Evolutionary conservation across 2,888 invertebrate genomes (phyloP).

Genomic region (Tortrix viridana): DNA sequence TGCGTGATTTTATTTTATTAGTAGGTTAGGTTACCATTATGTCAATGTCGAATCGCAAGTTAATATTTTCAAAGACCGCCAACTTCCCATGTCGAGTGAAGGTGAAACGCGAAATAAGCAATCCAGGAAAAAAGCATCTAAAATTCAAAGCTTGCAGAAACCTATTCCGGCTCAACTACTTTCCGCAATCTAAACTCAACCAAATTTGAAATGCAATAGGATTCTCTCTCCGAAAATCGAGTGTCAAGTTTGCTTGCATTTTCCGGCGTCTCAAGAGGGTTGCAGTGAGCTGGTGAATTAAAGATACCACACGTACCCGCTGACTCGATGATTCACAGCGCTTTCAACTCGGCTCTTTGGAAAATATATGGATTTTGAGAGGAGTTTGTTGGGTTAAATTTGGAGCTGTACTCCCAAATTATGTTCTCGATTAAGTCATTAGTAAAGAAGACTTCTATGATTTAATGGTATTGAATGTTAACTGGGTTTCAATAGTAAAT

Average conservation of each 20-base stretch:
- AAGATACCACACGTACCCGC: conserved; percentile 44
- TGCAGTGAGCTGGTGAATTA: conserved; percentile 45
- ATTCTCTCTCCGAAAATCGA: conserved; percentile 8
- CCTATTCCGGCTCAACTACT: neutral
- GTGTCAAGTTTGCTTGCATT: conserved; percentile 16
- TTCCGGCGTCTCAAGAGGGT: conserved; percentile 8
- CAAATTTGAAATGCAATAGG: conserved; percentile 4
- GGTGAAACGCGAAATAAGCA: neutral
- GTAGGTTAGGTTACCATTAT: too few species aligned
- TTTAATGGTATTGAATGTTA: too few species aligned
- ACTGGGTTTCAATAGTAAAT: too few species aligned
- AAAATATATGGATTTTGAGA: neutral
- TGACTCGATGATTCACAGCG: conserved; percentile 33
- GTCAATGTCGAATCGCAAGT: too few species aligned
- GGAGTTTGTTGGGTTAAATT: neutral
- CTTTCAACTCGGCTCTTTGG: conserved; percentile 15
- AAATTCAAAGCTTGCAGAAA: neutral
- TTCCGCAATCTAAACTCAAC: neutral
- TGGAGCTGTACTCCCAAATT: too few species aligned
- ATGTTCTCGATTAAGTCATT: too few species aligned
- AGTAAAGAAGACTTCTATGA: too few species aligned
- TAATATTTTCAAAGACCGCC: neutral
- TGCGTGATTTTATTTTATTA: neutral
- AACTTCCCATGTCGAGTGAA: neutral
- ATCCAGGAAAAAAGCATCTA: neutral